A percentile compares a stretch with the other conserved stretches of the same genome.
Evolutionary conservation across 2,888 invertebrate genomes (phyloP).

Genomic region (Apamea epomidion): DNA sequence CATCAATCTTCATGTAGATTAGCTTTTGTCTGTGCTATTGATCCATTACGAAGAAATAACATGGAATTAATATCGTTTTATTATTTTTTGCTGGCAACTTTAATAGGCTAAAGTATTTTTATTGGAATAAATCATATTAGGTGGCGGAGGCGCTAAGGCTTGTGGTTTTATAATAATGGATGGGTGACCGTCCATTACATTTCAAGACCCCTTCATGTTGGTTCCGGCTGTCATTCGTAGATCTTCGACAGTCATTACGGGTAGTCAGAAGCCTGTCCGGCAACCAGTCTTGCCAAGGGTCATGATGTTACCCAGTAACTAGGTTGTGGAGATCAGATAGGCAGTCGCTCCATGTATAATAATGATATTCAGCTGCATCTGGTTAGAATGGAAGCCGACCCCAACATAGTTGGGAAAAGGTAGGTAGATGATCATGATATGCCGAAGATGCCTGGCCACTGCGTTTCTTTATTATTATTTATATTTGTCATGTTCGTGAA

Average conservation of each 20-base stretch:
- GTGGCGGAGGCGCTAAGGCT: neutral
- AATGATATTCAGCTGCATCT: neutral
- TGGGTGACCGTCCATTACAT: neutral
- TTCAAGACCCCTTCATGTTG: neutral
- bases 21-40: slow-evolving; percentile 48
- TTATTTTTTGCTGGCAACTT: slow-evolving; percentile 14
- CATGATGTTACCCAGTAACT: neutral
- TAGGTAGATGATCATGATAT: no score
- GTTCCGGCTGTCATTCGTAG: neutral
- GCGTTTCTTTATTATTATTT: no score
- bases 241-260: neutral
- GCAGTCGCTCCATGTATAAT: neutral
- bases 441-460: no score
- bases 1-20: slow-evolving; percentile 59
- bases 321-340: no score
- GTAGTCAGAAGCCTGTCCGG: neutral
- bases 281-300: neutral
- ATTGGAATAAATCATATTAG: neutral
- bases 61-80: neutral
- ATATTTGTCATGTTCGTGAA: no score
- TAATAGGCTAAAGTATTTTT: slow-evolving; percentile 29
- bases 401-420: neutral
- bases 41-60: slow-evolving; percentile 21
- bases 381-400: neutral
- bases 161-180: neutral